Evolutionary conservation across 2,797 vertebrate genomes (phyloP).

Genomic region (Prionace glauca): DNA sequence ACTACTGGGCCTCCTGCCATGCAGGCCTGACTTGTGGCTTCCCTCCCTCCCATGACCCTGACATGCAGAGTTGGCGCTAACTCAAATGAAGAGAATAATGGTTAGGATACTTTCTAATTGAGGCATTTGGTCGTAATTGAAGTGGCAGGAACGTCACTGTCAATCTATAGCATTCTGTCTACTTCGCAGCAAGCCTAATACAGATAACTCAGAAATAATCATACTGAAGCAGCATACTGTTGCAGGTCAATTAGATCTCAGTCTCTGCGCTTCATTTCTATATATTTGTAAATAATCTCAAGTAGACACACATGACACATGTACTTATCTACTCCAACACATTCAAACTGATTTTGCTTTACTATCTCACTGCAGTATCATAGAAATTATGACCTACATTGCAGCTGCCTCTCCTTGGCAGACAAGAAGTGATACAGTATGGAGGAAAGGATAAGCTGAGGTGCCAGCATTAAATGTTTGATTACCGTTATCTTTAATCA

Average conservation of each 20-base stretch:
- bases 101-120: slow-evolving; percentile 55
- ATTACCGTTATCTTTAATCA: slow-evolving; percentile 38
- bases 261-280: slow-evolving; percentile 52
- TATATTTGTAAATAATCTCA: slow-evolving; percentile 57
- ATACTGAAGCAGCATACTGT: slow-evolving; percentile 50
- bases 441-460: slow-evolving; percentile 49
- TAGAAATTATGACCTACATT: slow-evolving; percentile 59
- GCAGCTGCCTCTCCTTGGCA: slow-evolving; percentile 53
- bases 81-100: slow-evolving; percentile 60
- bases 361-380: slow-evolving; percentile 54
- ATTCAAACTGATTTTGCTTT: slow-evolving; percentile 62
- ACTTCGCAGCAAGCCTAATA: slow-evolving; percentile 48
- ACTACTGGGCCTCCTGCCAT: slow-evolving; percentile 62
- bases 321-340: slow-evolving; percentile 62
- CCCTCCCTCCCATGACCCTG: slow-evolving; percentile 56
- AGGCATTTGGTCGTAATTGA: slow-evolving; percentile 62
- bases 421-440: slow-evolving; percentile 52
- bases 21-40: slow-evolving; percentile 47
- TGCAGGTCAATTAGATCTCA: slow-evolving; percentile 61
- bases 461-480: slow-evolving; percentile 56
- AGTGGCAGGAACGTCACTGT: slow-evolving; percentile 67
- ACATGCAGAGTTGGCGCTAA: slow-evolving; percentile 58
- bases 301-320: slow-evolving; percentile 50
- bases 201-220: slow-evolving; percentile 54
- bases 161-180: slow-evolving; percentile 60